Base-by-base conservation (phyloP, 1,140 invertebrate species). In the Lycorma delicatula region DNA sequence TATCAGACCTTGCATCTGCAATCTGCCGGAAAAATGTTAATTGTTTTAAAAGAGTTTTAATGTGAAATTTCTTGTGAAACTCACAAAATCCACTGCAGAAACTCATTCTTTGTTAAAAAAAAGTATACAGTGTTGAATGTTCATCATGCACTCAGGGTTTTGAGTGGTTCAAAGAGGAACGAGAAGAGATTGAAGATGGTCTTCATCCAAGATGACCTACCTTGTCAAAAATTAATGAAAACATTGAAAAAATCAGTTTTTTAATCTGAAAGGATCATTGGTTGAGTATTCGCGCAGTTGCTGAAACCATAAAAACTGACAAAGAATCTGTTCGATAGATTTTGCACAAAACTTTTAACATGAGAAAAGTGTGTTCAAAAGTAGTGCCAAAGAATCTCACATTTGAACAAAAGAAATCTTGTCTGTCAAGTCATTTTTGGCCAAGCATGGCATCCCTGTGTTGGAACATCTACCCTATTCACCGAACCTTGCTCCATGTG, bases 281-380 rank as follows among this genome's bases (percentile, higher is more conserved):
- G 13, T 38, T 38, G 36, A 38, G 36, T 5, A 38, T 38, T 38
- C 36, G 49, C 13, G 44, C 48, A 25, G 49, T 61, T 48, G 56
- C 60, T 34, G 56, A 63, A 7, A 46, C 18, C 18, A 18, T 63
- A 22, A 54, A 57, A n/a, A 56, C 59, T 27, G 7, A 20, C n/a
- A 56, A 52, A 46, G 29, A 38, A 26, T 36, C 36, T 2, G 54
- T 61, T 48, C 16, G 44, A 48, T 5, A 52, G 46, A 61, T 52
- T 57, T 51, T 49, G 22, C 41, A 56, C 13, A 29, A 59, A 25
- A 13, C 56, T 59, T 59, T 63, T 27, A 36, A 56, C 27, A 61
- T 63, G 60, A 41, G 36, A 53, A 58, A 57, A 46, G 44, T 64
- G 3, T 31, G 54, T 23, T 29, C 51, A 4, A 61, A 60, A 44